Base-by-base conservation (phyloP, 1,140 invertebrate genomes). In the Papilio polytes region DNA sequence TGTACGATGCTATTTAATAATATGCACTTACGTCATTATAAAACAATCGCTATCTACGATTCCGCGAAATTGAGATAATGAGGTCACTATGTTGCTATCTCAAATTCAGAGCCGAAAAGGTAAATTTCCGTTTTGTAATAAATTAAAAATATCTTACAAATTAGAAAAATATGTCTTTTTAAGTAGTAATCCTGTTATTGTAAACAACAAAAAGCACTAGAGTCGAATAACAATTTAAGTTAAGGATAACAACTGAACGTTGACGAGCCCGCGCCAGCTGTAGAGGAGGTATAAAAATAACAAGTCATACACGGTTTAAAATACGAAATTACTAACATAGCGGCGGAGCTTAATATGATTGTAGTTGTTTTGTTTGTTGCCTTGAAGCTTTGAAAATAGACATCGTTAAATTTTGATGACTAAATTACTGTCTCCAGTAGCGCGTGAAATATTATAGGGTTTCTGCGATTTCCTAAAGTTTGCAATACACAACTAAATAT, bases 341-440 rank as follows among this genome's bases (percentile, higher is more conserved):
- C 53, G 48, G 20, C 44, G 48, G 46, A 80, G 56, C 26, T 59
- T n/a, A 82, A 70, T 20, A 87, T 74, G 80, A 87, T 81, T 44
- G 36, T 82, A 36, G 74, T 56, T 87, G 85, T 83, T 41, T 41
- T 41, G 83, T 80, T 63, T 80, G 82, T 85, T 78, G 80, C 80
- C 83, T 81, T 83, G 81, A 82, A 83, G 73, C 74, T 87, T 81
- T 82, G 72, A 59, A 84, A 86, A 85, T 82, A 87, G 83, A 81
- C 63, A 74, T 82, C 85, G 82, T 85, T 82, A 84, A 83, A 78
- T 70, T 84, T 85, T 85, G 70, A 82, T 72, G 83, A 82, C 74
- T 63, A 70, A 72, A 73, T 74, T 26, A 51, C 56, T 51, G 51
- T 53, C n/a, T 31, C 7, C 8, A 36, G 22, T 31, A 59, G 76